Conservation (phyloP, 2,797 vertebrate genomes). For the Xiphorhynchus erythropygius region DNA sequence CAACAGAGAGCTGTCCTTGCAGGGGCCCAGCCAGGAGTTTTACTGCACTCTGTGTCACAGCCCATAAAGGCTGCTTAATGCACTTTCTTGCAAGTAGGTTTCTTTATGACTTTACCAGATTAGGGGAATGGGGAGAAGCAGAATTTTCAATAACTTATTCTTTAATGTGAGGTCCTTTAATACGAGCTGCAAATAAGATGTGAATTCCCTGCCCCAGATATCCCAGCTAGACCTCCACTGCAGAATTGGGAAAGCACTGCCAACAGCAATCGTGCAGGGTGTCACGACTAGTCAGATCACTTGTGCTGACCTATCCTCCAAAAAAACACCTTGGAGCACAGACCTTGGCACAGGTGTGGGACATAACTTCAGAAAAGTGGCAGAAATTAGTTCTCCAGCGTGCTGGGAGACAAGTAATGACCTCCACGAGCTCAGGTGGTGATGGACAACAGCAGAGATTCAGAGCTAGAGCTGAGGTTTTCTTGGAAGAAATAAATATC, state of each 20-base stretch:
- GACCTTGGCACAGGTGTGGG: not conserved
- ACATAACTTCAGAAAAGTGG: not conserved
- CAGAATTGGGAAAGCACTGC: not conserved
- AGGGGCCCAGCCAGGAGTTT: not conserved
- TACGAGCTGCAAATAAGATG: not conserved
- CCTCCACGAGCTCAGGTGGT: not conserved
- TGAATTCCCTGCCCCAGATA: not conserved
- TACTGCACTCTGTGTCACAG: conserved; percentile 5
- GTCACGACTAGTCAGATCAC: fast-evolving
- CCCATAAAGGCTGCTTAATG: conserved; percentile 11
- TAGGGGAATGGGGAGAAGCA: not conserved
- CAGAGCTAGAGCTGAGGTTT: not conserved
- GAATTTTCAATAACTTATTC: not conserved
- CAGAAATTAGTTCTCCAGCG: not conserved
- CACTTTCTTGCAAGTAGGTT: not conserved
- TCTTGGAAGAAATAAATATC: not conserved
- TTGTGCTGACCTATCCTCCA: not conserved
- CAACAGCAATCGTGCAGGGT: not conserved
- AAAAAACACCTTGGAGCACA: not conserved
- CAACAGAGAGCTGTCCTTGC: not conserved
- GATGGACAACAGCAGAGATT: not conserved
- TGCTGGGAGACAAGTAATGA: not conserved
- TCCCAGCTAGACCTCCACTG: not conserved
- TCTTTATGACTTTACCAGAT: not conserved
- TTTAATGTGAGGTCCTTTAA: not conserved